Conservation (phyloP, 2,888 invertebrate genomes). For the Fissipunctia ypsillon region DNA sequence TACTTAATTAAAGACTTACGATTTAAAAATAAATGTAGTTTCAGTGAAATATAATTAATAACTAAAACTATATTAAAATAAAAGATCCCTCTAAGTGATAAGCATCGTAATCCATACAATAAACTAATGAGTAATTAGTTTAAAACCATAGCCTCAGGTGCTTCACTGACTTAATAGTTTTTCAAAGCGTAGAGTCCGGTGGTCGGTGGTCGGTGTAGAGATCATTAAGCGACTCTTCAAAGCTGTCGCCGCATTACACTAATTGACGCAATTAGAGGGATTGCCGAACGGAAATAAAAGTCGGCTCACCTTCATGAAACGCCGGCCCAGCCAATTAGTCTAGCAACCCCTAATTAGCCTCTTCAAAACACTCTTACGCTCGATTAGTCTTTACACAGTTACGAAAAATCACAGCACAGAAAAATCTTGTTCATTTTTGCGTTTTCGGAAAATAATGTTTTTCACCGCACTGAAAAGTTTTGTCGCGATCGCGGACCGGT, state of each 20-base stretch:
- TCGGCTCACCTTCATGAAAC: slow-evolving; percentile 90
- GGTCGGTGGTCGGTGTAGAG: slow-evolving; percentile 77
- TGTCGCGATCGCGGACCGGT: slow-evolving; percentile 83
- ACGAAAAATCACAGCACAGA: slow-evolving; percentile 82
- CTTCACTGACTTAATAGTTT: slow-evolving; percentile 76
- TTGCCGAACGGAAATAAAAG: slow-evolving; percentile 91
- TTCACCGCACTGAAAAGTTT: slow-evolving; percentile 88
- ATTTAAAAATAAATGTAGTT: slow-evolving; percentile 12
- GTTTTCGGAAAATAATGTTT: slow-evolving; percentile 68
- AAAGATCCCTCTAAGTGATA: slow-evolving; percentile 62
- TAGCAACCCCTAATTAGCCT: slow-evolving; percentile 88
- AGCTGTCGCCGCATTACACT: slow-evolving; percentile 90
- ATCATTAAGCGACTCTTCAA: slow-evolving; percentile 89
- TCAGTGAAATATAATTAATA: slow-evolving; percentile 33
- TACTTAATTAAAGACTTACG: neutral
- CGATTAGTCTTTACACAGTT: slow-evolving; percentile 82
- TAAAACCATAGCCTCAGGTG: slow-evolving; percentile 58
- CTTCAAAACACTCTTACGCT: slow-evolving; percentile 81
- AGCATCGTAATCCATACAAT: slow-evolving; percentile 63
- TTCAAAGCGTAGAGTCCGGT: slow-evolving; percentile 77
- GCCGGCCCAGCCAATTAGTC: slow-evolving; percentile 89
- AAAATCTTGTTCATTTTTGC: slow-evolving; percentile 80
- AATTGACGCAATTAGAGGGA: slow-evolving; percentile 91
- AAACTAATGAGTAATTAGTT: slow-evolving; percentile 70
- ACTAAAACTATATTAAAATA: slow-evolving; percentile 36